Conservation (phyloP, 2,113 vertebrate species). For the Rana temporaria region DNA sequence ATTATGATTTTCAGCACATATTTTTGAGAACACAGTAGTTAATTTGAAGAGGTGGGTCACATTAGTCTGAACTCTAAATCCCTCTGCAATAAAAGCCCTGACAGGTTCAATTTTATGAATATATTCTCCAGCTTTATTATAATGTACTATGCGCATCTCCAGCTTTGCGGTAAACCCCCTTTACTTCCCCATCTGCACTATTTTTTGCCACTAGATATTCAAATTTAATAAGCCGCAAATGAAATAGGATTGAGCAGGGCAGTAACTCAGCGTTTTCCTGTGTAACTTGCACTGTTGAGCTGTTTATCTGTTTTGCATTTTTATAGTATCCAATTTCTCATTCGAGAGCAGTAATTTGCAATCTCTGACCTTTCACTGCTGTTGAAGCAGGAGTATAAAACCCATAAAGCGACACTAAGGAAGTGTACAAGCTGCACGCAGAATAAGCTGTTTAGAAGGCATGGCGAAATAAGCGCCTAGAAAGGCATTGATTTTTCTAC, state of each 20-base stretch:
- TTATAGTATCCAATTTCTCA: constrained; percentile 59
- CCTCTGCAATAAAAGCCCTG: neutral
- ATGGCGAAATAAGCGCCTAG: constrained; percentile 42
- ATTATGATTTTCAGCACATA: too few relatives aligned
- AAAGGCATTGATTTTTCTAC: constrained; percentile 57
- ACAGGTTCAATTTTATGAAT: neutral
- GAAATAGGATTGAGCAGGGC: constrained; percentile 28
- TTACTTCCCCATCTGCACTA: neutral
- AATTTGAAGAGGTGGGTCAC: too few relatives aligned
- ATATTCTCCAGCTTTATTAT: neutral
- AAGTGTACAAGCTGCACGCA: constrained; percentile 38
- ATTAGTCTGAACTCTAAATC: neutral
- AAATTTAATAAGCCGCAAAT: constrained; percentile 35
- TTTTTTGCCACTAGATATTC: constrained; percentile 32
- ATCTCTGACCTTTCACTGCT: constrained; percentile 55
- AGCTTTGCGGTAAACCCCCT: neutral
- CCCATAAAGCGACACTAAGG: constrained; percentile 49
- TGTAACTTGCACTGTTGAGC: constrained; percentile 35
- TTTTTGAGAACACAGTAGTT: too few relatives aligned
- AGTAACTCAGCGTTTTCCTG: constrained; percentile 40
- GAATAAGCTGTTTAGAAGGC: constrained; percentile 43
- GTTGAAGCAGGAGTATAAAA: constrained; percentile 54
- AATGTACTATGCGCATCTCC: neutral
- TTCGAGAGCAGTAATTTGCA: constrained; percentile 54
- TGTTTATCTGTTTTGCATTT: constrained; percentile 59